Evolutionary conservation across 1,140 invertebrate genomes (phyloP), one percentile per base, ranked within the genome.

Genomic region (Oryzaephilus surinamensis): DNA sequence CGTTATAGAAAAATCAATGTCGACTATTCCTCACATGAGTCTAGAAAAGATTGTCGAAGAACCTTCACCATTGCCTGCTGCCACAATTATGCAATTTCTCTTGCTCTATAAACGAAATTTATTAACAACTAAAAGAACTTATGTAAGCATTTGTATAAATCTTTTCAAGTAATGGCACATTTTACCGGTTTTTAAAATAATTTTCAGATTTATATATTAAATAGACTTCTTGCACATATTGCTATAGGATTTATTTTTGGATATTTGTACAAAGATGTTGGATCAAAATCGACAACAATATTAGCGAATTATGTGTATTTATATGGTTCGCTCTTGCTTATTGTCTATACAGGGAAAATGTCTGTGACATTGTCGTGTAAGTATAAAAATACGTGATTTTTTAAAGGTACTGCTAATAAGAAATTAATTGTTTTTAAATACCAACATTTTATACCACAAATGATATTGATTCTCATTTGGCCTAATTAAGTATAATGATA

Each of bases 291-390:
- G 0, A 79, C 77, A 47, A 81, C 81, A 29, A 81, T 89, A 12
- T 72, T 91, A 29, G 90, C 85, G 38, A 97, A 96, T 65, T 87
- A 89, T 49, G 85, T 89, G 2, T 94, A 89, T 51, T 63, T 96
- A 1, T 97, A 95, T 60, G 92, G 93, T 45, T 82, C 84, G 10
- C 77, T 92, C 53, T 63, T 96, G 28, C 79, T 96, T 37, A 72
- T 94, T 11, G 86, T 95, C 43, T 95, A 95, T 55, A 92, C 90
- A 6, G 88, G 90, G 32, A 85, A 94, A 65, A 95, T 95, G 90
- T 86, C 90, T 3, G 92, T 93, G n/a, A 86, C 90, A 27, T 66
- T 95, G 43, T 86, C 87, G 36, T 95, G 90, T 93, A 72, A 89
- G 85, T 82, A 48, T 12, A 3, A 17, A 28, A 36, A 11, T 32